Conservation (phyloP, 2,113 vertebrate genomes). For the Oryzias woworae region DNA sequence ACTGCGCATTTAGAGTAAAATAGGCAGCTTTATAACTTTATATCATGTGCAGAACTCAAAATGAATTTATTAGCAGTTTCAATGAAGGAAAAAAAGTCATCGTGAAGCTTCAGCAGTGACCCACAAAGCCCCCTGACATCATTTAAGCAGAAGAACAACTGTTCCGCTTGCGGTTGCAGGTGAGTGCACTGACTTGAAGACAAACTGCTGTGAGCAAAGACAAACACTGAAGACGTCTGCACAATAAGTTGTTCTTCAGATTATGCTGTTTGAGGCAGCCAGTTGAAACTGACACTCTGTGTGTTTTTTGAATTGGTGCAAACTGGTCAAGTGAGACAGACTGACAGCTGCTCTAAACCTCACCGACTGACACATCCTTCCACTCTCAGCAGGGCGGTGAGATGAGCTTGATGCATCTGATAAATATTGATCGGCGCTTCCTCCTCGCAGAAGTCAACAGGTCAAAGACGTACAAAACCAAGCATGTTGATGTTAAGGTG, state of each 20-base stretch:
- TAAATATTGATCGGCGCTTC: slow-evolving; percentile 11
- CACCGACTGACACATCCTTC: slow-evolving; percentile 53
- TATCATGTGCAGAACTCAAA: no score
- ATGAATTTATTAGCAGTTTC: no score
- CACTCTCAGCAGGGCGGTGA: slow-evolving; percentile 48
- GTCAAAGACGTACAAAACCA: no score
- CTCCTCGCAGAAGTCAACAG: no score
- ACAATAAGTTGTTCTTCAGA: slow-evolving; percentile 18
- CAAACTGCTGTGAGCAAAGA: slow-evolving; percentile 11
- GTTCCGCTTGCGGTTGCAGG: slow-evolving; percentile 1
- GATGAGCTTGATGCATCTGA: slow-evolving; percentile 41
- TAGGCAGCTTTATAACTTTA: no score
- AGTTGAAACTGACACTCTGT: slow-evolving; percentile 53
- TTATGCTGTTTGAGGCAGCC: slow-evolving; percentile 43
- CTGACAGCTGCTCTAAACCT: slow-evolving; percentile 56
- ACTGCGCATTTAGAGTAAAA: no score
- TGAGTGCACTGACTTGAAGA: slow-evolving; percentile 4
- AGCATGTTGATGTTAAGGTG: no score
- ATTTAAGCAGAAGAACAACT: neutral
- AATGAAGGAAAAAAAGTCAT: no score
- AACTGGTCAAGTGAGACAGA: slow-evolving; percentile 65
- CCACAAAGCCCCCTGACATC: neutral
- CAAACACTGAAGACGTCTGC: slow-evolving; percentile 4
- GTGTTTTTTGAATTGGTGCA: slow-evolving; percentile 54
- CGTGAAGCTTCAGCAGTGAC: neutral